These are phyloP conservation scores for Hybos culiciformis DNA, from an alignment of 2,888 invertebrate species.

Conservation along the genomic window DNA sequence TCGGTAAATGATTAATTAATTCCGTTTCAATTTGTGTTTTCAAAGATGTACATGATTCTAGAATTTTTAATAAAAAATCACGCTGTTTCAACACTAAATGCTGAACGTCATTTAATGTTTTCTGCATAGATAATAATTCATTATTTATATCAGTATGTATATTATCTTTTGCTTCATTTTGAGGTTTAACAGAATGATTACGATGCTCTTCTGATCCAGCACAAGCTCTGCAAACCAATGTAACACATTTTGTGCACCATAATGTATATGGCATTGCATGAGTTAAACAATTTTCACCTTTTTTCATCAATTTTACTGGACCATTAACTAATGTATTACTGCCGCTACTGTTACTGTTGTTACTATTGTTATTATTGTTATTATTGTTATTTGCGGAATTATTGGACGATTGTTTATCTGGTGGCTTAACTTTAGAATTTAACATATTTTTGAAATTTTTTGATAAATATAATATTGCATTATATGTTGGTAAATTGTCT, in stretches of 20 bases:
- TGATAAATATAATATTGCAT: constrained; percentile 50
- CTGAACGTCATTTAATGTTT: constrained; percentile 55
- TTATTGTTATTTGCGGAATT: constrained; percentile 13
- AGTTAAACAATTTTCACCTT: constrained; percentile 49
- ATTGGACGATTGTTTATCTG: neutral
- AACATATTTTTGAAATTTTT: constrained; percentile 46
- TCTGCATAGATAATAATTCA: constrained; percentile 53
- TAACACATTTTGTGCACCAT: constrained; percentile 55
- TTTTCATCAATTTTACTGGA: constrained; percentile 16
- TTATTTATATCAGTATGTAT: constrained; percentile 50
- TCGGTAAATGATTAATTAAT: constrained; percentile 51
- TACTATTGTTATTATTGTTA: constrained; percentile 7
- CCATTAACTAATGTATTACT: constrained; percentile 13
- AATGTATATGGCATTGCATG: constrained; percentile 58
- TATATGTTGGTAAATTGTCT: constrained; percentile 53
- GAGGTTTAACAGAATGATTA: constrained; percentile 53
- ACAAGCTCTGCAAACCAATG: constrained; percentile 52
- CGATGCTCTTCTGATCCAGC: constrained; percentile 50
- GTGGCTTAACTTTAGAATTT: constrained; percentile 20
- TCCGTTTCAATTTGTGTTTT: constrained; percentile 65
- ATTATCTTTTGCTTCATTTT: constrained; percentile 51
- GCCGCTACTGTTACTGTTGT: constrained; percentile 12
- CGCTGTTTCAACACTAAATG: constrained; percentile 55
- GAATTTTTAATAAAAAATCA: constrained; percentile 55
- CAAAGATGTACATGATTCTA: constrained; percentile 58